Conservation (phyloP, 2,797 vertebrate genomes). For the Threskiornis aethiopicus region DNA sequence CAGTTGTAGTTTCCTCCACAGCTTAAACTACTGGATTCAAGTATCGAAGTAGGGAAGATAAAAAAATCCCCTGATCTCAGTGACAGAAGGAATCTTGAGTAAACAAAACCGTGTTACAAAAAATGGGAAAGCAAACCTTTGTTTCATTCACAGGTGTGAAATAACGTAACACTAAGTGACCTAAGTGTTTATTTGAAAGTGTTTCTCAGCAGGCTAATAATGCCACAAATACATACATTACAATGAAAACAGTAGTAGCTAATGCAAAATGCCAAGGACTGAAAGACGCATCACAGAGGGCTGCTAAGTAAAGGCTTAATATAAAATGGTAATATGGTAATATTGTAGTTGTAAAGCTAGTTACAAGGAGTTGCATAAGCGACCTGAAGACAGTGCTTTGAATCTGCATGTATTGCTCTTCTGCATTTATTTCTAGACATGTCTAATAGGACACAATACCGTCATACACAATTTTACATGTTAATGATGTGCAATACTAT, state of each 20-base stretch:
- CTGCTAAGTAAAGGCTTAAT: not conserved
- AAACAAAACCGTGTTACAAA: not conserved
- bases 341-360: not conserved
- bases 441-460: not conserved
- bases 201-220: not conserved
- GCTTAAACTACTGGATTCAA: not conserved
- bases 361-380: not conserved
- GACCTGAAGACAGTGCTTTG: not conserved
- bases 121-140: not conserved
- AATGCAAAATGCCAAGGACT: not conserved
- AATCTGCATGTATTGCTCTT: not conserved
- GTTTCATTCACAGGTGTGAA: not conserved
- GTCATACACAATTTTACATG: not conserved
- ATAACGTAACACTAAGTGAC: not conserved
- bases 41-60: not conserved
- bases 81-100: not conserved
- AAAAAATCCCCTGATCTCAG: not conserved
- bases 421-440: not conserved
- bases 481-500: not conserved
- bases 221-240: not conserved
- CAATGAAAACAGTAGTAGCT: not conserved
- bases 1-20: not conserved
- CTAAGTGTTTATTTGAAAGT: constrained; percentile 19
- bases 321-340: not conserved
- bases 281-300: not conserved